Evolutionary conservation across 35 echinoderm and acorn worm species (phyloP), one percentile per base, ranked within the genome.

Genomic region (Apostichopus parvimensis): DNA sequence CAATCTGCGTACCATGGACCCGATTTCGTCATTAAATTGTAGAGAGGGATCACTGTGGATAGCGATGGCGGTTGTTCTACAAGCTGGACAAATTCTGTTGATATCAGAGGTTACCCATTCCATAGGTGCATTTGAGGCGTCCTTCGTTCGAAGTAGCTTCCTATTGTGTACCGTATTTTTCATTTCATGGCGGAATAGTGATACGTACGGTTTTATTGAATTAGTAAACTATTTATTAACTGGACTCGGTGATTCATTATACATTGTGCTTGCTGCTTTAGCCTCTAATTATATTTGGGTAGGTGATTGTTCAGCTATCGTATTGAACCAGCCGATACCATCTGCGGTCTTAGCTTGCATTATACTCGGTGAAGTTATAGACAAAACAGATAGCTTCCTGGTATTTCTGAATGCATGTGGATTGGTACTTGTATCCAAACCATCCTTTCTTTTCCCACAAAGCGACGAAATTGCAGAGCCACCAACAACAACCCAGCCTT

Each of bases 371-470:
- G 86, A 88, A 54, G 68, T 22, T 20, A 12, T 88, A 11, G 68
- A 73, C 3, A 14, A 20, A 13, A 17, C 34, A 6, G 61, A 88
- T 88, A 18, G 23, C 5, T 5, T 28, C 2, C 23, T 88, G 8
- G 14, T 72, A 4, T 52, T 26, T 6, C 7, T 73, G 6, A 88
- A 88, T 73, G 86, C 86, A 10, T 10, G 8, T 88, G 86, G 86
- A 5, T 20, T 88, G 12, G 86, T 88, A 1, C 21, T 88, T 6
- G 86, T 88, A 3, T 25, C 86, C 8, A 18, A 72, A 21, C 86
- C 86, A 54, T 88, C 86, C 10, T 88, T 88, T 18, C 60, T 88
- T 4, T 88, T 88, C 12, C 22, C 58, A 11, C 58, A 61, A 61
- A 61, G 12, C 12, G 58, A 61, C 58, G 58, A 61, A 61, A 61